Evolutionary conservation across 2,797 vertebrate species (phyloP), one percentile per base, ranked within the genome.

Genomic region (Molossus alvarezi): DNA sequence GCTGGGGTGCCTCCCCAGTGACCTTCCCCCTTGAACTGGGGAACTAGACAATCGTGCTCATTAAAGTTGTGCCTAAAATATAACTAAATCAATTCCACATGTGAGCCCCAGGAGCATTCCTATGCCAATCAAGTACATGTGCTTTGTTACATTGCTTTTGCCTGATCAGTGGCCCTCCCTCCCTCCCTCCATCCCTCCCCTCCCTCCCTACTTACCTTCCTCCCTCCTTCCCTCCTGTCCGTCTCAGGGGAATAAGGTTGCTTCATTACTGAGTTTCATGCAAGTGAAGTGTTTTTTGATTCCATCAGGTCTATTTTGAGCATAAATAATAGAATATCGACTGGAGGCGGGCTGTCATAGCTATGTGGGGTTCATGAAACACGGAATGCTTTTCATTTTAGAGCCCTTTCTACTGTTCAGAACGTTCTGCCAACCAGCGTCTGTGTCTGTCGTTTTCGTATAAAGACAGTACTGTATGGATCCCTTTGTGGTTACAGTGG

Each of bases 31-130:
- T 92, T 51, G 64, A 95, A 90, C 73, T 92, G 17, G 72, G 60
- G 95, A 60, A 76, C 73, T 69, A 88, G 88, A 91, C 81, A 79
- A 88, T 83, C 51, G 53, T 0, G 25, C 41, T 92, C 41, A 8
- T 95, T 92, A 91, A 95, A 94, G 69, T 82, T 89, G 25, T 64
- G n/a, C 71, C 62, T 94, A 58, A 97, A 97, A 87, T 95, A 93
- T 53, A 83, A 95, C 53, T 80, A 95, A 90, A 73, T 94, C 21
- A 21, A 89, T 77, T 94, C 82, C 15, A 86, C 80, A 82, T 89
- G 33, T 87, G 75, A 88, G 41, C 33, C 41, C 25, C 57, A 48
- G 75, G 67, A 86, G 14, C 29, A 80, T 69, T 79, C 23, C 8
- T 90, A 10, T 92, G 41, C 71, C 58, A 91, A 92, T 65, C 72